Percentiles rank a stretch among this genome's conserved stretches.
Conservation (phyloP, 2,797 vertebrate species). For the Anableps anableps region DNA sequence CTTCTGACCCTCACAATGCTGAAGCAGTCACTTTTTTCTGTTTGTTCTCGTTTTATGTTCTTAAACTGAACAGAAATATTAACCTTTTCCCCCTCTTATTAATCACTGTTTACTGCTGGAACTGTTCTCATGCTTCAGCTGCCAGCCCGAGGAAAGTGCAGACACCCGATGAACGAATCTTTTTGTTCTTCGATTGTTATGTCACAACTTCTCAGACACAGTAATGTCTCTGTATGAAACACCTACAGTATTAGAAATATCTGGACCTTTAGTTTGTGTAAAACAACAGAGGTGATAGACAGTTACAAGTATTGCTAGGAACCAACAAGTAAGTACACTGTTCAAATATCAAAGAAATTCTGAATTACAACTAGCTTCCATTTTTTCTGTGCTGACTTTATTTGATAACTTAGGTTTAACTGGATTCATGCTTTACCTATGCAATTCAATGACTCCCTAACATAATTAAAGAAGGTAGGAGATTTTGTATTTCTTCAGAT, state of each 20-base stretch:
- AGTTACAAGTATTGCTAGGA: constrained; percentile 20
- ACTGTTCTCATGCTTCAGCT: constrained; percentile 1
- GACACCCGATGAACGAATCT: constrained; percentile 4
- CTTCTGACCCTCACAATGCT: constrained; percentile 38
- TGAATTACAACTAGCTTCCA: constrained; percentile 2
- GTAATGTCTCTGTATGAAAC: constrained; percentile 12
- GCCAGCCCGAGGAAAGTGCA: constrained; percentile 5
- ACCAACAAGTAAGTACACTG: constrained; percentile 25
- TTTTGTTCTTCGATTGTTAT: constrained; percentile 4
- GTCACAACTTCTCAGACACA: constrained; percentile 11
- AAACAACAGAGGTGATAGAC: constrained; percentile 23
- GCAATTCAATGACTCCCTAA: neutral
- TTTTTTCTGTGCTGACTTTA: constrained; percentile 26
- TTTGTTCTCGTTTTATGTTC: constrained; percentile 22
- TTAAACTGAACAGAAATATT: constrained; percentile 26
- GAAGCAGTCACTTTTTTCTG: constrained; percentile 15
- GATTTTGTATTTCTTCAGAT: neutral
- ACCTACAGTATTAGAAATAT: constrained; percentile 18
- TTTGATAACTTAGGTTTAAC: neutral
- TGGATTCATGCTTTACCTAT: neutral
- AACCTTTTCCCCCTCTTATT: constrained; percentile 11
- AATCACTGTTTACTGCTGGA: constrained; percentile 14
- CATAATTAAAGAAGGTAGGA: neutral
- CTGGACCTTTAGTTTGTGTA: constrained; percentile 18
- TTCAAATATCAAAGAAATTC: constrained; percentile 30